Evolutionary conservation across 1,140 invertebrate genomes (phyloP).

Genomic region (Tenebrio molitor): DNA sequence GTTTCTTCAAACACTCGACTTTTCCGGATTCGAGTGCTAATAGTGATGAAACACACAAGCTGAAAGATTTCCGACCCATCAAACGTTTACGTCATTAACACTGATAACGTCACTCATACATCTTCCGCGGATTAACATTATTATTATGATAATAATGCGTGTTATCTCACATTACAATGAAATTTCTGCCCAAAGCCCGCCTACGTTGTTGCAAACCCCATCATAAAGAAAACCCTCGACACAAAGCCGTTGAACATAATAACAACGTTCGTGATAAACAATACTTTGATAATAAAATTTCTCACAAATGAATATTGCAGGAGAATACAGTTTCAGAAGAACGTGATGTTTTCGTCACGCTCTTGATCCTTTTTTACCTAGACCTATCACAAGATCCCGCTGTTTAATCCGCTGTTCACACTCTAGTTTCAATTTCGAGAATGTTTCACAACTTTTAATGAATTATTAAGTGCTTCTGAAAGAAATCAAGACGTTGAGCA

Average conservation of each 20-base stretch:
- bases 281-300: neutral
- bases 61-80: neutral
- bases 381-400: too few relatives aligned
- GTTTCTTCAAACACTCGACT: too few relatives aligned
- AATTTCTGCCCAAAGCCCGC: neutral
- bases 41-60: neutral
- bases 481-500: too few relatives aligned
- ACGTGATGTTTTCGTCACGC: too few relatives aligned
- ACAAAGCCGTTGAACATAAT: slow-evolving; percentile 1
- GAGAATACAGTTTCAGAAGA: too few relatives aligned
- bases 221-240: slow-evolving; percentile 8
- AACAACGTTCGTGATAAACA: neutral
- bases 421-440: too few relatives aligned
- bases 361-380: too few relatives aligned
- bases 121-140: slow-evolving; percentile 14
- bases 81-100: neutral
- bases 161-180: slow-evolving; percentile 15
- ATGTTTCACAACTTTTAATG: too few relatives aligned
- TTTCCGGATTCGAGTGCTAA: too few relatives aligned
- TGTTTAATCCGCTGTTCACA: too few relatives aligned
- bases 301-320: too few relatives aligned
- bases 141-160: slow-evolving; percentile 25
- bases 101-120: slow-evolving; percentile 10
- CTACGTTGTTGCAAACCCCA: slow-evolving; percentile 4
- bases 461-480: too few relatives aligned